phyloP scores from a whole-genome alignment of 2,113 vertebrate genomes.

The Dascyllus trimaculatus region DNA sequence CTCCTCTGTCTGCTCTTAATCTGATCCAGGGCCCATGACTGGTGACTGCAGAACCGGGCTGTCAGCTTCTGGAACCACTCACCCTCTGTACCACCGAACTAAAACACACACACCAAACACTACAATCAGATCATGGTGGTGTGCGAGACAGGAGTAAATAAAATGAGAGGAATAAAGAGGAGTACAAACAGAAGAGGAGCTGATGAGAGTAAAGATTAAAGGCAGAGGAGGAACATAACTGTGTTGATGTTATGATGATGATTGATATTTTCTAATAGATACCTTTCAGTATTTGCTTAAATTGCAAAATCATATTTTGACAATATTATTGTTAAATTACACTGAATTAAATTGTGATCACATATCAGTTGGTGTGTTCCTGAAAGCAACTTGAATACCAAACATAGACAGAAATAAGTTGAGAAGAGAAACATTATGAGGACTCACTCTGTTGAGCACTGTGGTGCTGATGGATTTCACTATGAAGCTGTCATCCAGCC shows the following conservation, averaged over 20 bases:
- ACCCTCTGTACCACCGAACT: slow-evolving; percentile 91
- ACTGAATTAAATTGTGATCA: slow-evolving; percentile 1
- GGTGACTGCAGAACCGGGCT: slow-evolving; percentile 93
- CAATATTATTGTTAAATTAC: neutral
- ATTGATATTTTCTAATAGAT: slow-evolving; percentile 10
- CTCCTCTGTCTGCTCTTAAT: slow-evolving; percentile 91
- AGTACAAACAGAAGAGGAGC: neutral
- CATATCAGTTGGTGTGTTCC: neutral
- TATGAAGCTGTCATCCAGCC: slow-evolving; percentile 86
- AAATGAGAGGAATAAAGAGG: too few relatives aligned
- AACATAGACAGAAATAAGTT: neutral
- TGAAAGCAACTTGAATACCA: neutral
- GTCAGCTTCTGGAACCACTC: slow-evolving; percentile 95
- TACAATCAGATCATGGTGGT: neutral
- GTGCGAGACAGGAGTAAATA: neutral
- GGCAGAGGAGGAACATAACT: neutral
- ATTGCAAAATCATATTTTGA: neutral
- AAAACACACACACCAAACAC: neutral
- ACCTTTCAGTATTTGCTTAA: neutral
- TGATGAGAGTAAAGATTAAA: neutral
- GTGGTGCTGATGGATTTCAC: slow-evolving; percentile 88
- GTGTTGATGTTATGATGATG: neutral
- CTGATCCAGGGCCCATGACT: slow-evolving; percentile 91
- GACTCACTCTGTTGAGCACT: slow-evolving; percentile 88
- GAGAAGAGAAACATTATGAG: neutral